Base-by-base conservation (phyloP, 1,140 invertebrate species). In the Marisa cornuarietis region DNA sequence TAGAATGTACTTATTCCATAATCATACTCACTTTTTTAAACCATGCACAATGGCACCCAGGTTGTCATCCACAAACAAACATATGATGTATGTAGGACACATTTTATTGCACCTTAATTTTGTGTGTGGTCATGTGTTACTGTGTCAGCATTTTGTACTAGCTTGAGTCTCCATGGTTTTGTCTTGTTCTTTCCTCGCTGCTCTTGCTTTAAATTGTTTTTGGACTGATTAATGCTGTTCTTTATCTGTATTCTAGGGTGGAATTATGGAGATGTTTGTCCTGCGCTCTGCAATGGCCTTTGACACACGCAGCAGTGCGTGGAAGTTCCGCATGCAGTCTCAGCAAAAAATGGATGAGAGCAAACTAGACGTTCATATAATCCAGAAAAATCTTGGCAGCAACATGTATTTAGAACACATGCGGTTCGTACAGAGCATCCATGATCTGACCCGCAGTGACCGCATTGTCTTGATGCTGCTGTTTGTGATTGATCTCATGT, bases 261-360 rank as follows among this genome's bases (percentile, higher is more conserved):
- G 95, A 0, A 96, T 95, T 81, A 96, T 95, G 76, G 96, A 98
- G 92, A 96, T 98, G 93, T 95, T 98, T 95, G 95, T 98, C 58
- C 92, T 98, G 26, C 92, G 96, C 52, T 96, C 96, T 80, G 95
- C 95, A 0, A 95, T 96, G 91, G 95, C 94, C 65, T 98, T 96
- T 87, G 96, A 98, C 89, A 94, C 95, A 83, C 93, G 95, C 83
- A 94, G 94, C n/a, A 83, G 85, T 66, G 76, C 68, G 78, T 98
- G 96, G 96, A 95, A 95, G 92, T 82, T 86, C 62, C 83, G 83
- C 78, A 73, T 72, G 42, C 75, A 81, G 78, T 7, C 20, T 51
- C 75, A 83, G 42, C 18, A 24, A 16, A 24, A 61, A 22, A 51
- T 51, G 13, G n/a, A 13, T 54, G 68, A 81, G 54, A 84, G 78